Percentiles rank a stretch among this genome's conserved stretches.
Evolutionary conservation across 2,888 invertebrate species (phyloP).

Genomic region (Nomada lathburiana): DNA sequence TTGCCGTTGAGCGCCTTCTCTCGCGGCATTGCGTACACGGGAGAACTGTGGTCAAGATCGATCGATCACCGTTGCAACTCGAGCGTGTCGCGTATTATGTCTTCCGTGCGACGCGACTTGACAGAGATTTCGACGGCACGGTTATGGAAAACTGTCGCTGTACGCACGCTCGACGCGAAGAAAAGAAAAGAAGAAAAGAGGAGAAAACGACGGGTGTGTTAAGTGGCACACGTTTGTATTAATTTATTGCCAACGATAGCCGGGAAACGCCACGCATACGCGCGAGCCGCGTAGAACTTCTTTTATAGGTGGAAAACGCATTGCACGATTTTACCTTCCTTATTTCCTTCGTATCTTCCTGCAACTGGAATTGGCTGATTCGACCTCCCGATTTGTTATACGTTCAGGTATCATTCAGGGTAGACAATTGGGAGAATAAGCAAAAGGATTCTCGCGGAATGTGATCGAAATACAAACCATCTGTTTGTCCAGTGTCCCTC

Average conservation of each 20-base stretch:
- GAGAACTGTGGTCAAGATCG: conserved; percentile 50
- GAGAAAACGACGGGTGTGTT: background rate
- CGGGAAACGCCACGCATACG: conserved; percentile 5
- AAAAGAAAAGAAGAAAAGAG: conserved; percentile 7
- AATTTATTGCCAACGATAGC: conserved; percentile 39
- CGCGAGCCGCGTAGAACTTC: conserved; percentile 15
- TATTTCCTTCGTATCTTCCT: background rate
- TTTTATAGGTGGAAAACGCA: conserved; percentile 25
- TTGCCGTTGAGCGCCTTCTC: conserved; percentile 22
- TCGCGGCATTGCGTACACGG: conserved; percentile 22
- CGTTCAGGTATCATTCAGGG: no score
- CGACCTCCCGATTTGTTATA: no score
- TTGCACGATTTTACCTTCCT: conserved; percentile 17
- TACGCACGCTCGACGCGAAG: no score
- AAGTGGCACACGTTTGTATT: conserved; percentile 31
- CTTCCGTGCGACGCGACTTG: background rate
- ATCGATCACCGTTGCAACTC: conserved; percentile 52
- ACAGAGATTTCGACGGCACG: conserved; percentile 32
- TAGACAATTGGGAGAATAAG: background rate
- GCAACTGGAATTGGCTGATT: conserved; percentile 6
- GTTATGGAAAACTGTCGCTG: conserved; percentile 11
- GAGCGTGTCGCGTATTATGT: conserved; percentile 40
- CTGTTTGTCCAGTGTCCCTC: no score
- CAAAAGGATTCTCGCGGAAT: no score
- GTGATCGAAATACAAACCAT: no score